Evolutionary conservation across 2,797 vertebrate species (phyloP).

Genomic region (Cirrhinus mrigala): DNA sequence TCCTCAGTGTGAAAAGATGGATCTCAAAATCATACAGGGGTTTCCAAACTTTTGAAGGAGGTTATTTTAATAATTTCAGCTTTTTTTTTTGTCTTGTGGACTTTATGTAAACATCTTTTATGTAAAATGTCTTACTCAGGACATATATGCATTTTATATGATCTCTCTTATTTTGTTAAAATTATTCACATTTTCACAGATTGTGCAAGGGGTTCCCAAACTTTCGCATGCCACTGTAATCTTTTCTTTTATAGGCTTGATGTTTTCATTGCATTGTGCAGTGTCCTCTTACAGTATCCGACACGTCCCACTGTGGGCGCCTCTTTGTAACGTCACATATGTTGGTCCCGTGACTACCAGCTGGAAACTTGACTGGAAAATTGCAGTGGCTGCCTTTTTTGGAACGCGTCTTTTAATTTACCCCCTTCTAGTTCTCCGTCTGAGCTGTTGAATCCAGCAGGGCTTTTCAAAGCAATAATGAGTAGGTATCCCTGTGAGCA

Average conservation of each 20-base stretch:
- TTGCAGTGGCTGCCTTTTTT: slow-evolving; percentile 59
- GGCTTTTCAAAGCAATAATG: slow-evolving; percentile 49
- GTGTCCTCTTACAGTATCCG: slow-evolving; percentile 4
- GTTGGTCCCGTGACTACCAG: slow-evolving; percentile 59
- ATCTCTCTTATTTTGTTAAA: too few relatives aligned
- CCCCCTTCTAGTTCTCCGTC: slow-evolving; percentile 54
- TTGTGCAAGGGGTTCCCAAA: too few relatives aligned
- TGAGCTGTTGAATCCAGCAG: slow-evolving; percentile 41
- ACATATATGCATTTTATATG: too few relatives aligned
- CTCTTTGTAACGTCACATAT: slow-evolving; percentile 43
- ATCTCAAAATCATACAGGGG: too few relatives aligned
- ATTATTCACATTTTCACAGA: too few relatives aligned
- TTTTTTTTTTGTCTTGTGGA: too few relatives aligned
- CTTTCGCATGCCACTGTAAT: background rate
- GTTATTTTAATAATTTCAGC: too few relatives aligned
- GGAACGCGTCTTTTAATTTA: slow-evolving; percentile 58
- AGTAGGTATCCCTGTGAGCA: slow-evolving; percentile 55
- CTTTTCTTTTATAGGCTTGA: background rate
- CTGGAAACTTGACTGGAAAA: slow-evolving; percentile 70
- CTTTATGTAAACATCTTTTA: too few relatives aligned
- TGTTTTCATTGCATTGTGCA: background rate
- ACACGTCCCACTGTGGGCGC: slow-evolving; percentile 42
- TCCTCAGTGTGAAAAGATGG: too few relatives aligned
- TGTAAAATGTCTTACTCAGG: too few relatives aligned
- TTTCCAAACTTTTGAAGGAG: too few relatives aligned